Evolutionary conservation across 2,888 invertebrate genomes (phyloP).

Genomic region (Ochropacha duplaris): DNA sequence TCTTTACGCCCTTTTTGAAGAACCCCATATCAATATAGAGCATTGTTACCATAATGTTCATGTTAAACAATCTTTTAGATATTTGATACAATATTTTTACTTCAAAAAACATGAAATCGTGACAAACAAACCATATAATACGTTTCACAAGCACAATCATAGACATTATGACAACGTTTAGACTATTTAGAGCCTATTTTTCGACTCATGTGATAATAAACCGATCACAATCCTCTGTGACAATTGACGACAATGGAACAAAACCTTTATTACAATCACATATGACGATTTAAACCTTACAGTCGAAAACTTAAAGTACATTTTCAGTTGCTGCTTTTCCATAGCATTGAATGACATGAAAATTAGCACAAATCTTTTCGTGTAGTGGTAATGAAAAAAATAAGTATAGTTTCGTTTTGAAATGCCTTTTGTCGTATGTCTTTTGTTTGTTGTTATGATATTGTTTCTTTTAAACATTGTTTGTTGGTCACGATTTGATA

Average conservation of each 20-base stretch:
- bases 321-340: conserved; percentile 7
- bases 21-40: no score
- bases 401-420: conserved; percentile 28
- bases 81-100: no score
- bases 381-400: conserved; percentile 45
- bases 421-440: conserved; percentile 58
- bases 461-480: conserved; percentile 33
- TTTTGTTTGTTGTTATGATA: conserved; percentile 34
- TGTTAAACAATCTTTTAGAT: no score
- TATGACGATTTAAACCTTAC: not conserved
- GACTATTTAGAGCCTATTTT: conserved; percentile 26
- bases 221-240: conserved; percentile 55
- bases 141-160: conserved; percentile 24
- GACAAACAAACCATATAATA: conserved; percentile 26
- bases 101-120: not conserved
- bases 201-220: conserved; percentile 44
- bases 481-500: conserved; percentile 47
- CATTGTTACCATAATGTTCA: no score
- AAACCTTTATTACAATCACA: not conserved
- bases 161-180: conserved; percentile 36
- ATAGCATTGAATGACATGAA: conserved; percentile 18
- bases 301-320: conserved; percentile 1
- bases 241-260: conserved; percentile 43
- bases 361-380: conserved; percentile 44
- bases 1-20: no score